Evolutionary conservation across 2,113 vertebrate species (phyloP), one percentile per base, ranked within the genome.

Genomic region (Galeopterus variegatus): DNA sequence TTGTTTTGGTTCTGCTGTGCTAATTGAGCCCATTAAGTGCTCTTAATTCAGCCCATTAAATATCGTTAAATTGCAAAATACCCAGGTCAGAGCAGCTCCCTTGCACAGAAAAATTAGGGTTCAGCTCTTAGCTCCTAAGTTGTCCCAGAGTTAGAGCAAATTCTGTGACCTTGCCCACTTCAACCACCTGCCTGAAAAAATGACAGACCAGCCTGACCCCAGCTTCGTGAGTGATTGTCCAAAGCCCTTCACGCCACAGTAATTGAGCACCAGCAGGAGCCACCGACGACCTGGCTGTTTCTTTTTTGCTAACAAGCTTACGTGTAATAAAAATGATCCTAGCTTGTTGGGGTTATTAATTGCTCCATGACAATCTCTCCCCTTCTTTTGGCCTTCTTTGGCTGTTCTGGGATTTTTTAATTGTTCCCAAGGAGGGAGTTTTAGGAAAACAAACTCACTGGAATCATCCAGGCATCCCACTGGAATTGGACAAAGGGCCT

Each of bases 221-320:
- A 36, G 56, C 58, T 18, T 83, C 17, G 1, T 94, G 36, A 96
- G 70, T 0, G 10, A 65, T 45, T 50, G 73, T 56, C 85, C 76
- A 33, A 23, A 50, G 81, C 36, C 58, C 31, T 56, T 67, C 41
- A 0, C 0, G 0, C 82, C 60, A 31, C 0, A n/a, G 56, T 89
- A 72, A 69, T 8, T 58, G 84, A 75, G 75, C 8, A 62, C 28
- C 45, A 73, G 48, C 65, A 60, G 67, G 31, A 41, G 56, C 65
- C 52, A 11, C 24, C 6, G 0, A 23, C 1, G 14, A 50, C 70
- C 86, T 60, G 7, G 33, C 56, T 86, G 45, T 82, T 86, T 41
- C 84, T 75, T 64, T 80, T 82, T 28, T 24, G 41, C 89, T 97
- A 93, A 96, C 73, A 79, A 95, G 87, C 83, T 76, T 95, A 56